phyloP scores from a whole-genome alignment of 2,888 invertebrate species.

The Malthinus seriepunctatus region DNA sequence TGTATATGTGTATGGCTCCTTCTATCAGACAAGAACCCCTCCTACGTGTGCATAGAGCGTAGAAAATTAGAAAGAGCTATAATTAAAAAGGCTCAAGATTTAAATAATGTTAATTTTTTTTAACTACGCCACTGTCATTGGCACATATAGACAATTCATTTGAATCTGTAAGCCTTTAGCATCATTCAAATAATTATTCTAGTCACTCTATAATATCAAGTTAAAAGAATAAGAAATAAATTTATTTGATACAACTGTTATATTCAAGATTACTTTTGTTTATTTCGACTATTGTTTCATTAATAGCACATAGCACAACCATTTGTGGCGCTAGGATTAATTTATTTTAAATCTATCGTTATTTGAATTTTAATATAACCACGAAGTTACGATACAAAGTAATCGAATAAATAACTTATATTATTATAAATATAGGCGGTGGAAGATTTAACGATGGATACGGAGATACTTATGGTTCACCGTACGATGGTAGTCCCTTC shows the following conservation, averaged over 20 bases:
- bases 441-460: slow-evolving; percentile 60
- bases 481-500: slow-evolving; percentile 71
- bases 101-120: no score
- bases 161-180: background rate
- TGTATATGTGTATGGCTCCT: no score
- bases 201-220: no score
- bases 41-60: no score
- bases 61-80: no score
- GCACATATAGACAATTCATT: background rate
- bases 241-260: no score
- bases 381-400: no score
- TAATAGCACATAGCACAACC: slow-evolving; percentile 14
- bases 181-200: background rate
- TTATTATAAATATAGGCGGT: slow-evolving; percentile 42
- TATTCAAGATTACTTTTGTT: background rate
- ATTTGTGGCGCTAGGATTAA: slow-evolving; percentile 9
- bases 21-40: no score
- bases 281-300: slow-evolving; percentile 16
- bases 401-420: background rate
- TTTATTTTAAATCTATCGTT: slow-evolving; percentile 9
- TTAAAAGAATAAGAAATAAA: no score
- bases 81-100: no score
- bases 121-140: no score
- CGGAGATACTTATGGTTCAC: slow-evolving; percentile 58
- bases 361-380: slow-evolving; percentile 1